phyloP scores from a whole-genome alignment of 2,888 invertebrate genomes.

The Hoplodrina blanda region DNA sequence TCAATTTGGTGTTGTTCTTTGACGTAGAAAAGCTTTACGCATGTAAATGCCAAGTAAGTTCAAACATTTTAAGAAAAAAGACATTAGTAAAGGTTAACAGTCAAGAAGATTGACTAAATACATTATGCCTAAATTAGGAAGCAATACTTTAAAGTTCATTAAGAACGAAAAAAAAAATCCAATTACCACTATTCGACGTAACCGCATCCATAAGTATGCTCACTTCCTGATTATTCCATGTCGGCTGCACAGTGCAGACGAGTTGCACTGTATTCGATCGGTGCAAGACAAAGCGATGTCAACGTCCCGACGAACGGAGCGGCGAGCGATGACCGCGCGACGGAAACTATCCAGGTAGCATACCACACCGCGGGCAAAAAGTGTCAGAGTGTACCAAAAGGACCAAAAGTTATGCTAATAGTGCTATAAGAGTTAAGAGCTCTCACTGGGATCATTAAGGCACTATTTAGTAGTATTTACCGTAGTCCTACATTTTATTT shows the following conservation, averaged over 20 bases:
- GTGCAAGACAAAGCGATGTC: conserved; percentile 82
- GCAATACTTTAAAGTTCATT: too few relatives aligned
- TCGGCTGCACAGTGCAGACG: conserved; percentile 46
- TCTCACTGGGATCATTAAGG: too few relatives aligned
- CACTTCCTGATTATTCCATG: conserved; percentile 16
- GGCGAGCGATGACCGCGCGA: conserved; percentile 66
- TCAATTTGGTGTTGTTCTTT: conserved; percentile 13
- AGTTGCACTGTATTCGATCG: conserved; percentile 68
- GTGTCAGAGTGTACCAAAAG: conserved; percentile 8
- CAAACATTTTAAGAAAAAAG: not conserved
- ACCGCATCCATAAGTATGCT: conserved; percentile 42
- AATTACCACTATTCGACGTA: not conserved
- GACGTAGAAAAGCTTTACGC: not conserved
- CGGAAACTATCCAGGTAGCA: conserved; percentile 57
- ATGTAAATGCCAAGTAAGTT: not conserved
- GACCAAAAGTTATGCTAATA: not conserved
- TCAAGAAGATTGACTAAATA: too few relatives aligned
- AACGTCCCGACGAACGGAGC: conserved; percentile 72
- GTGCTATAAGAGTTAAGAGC: too few relatives aligned
- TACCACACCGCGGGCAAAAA: conserved; percentile 25
- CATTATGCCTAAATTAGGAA: too few relatives aligned
- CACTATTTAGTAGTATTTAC: too few relatives aligned
- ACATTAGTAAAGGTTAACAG: not conserved
- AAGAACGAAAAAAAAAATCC: not conserved
- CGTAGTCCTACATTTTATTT: too few relatives aligned